phyloP scores from a whole-genome alignment of 2,888 invertebrate species.

The Eristalis arbustorum region DNA sequence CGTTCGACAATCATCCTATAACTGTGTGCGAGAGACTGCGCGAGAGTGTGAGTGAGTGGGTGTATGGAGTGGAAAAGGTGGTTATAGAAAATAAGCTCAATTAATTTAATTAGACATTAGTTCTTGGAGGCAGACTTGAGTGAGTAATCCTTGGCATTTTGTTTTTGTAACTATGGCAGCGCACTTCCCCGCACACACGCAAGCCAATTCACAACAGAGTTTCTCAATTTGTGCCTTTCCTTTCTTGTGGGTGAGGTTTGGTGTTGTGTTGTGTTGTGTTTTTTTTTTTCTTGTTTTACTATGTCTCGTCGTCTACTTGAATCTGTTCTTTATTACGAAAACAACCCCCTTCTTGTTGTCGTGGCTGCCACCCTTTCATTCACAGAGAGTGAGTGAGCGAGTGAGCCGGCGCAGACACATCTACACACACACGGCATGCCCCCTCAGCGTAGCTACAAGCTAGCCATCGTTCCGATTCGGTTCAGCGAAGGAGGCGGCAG shows the following conservation, averaged over 20 bases:
- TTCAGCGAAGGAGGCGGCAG: not conserved
- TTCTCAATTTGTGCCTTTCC: not conserved
- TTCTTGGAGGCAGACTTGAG: not conserved
- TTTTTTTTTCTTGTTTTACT: not conserved
- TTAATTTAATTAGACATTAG: not conserved
- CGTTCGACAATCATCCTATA: not conserved
- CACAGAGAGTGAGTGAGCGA: not conserved
- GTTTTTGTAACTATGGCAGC: not conserved
- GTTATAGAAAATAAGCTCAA: not conserved
- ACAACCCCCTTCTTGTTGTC: not conserved
- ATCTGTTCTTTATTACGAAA: not conserved
- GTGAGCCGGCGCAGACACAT: not conserved
- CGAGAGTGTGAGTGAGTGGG: not conserved
- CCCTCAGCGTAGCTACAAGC: not conserved
- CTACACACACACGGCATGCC: no score
- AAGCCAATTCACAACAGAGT: not conserved
- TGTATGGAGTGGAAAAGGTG: not conserved
- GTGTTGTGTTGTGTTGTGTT: no score
- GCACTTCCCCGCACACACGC: not conserved
- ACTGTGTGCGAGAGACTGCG: not conserved
- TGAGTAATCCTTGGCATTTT: not conserved
- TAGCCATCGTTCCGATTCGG: not conserved
- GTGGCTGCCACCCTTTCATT: not conserved
- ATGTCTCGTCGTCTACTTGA: slow-evolving; percentile 7
- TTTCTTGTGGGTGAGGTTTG: not conserved